Conservation (phyloP, 2,113 vertebrate genomes). For the Marmota flaviventris region DNA sequence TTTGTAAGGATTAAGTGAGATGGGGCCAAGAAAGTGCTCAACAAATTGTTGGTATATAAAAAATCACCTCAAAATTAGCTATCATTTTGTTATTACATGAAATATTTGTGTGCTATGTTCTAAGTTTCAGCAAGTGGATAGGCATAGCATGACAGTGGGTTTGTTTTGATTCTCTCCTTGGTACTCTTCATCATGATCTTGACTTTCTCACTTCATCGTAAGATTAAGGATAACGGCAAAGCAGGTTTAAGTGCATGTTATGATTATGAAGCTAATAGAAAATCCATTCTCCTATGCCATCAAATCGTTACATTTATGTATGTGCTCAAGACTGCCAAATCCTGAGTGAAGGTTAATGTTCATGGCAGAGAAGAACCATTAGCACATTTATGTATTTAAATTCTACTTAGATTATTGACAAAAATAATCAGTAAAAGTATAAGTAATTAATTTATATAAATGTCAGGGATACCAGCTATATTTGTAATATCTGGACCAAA, state of each 20-base stretch:
- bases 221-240: background rate
- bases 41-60: background rate
- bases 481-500: conserved; percentile 6
- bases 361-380: conserved; percentile 32
- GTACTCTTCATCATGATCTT: background rate
- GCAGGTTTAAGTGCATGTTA: background rate
- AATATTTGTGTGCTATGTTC: background rate
- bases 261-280: conserved; percentile 61
- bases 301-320: conserved; percentile 23
- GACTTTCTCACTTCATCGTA: background rate
- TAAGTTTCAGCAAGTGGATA: background rate
- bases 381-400: conserved; percentile 51
- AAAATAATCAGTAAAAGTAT: conserved; percentile 50
- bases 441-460: conserved; percentile 58
- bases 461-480: background rate
- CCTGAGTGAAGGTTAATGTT: conserved; percentile 52
- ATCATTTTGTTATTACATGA: conserved; percentile 6
- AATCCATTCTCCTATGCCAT: conserved; percentile 38
- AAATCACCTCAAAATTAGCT: background rate
- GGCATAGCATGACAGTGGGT: background rate
- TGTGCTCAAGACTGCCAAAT: conserved; percentile 45
- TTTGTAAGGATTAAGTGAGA: background rate
- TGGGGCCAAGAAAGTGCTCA: background rate
- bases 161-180: conserved; percentile 1
- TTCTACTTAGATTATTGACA: conserved; percentile 49